Conservation (phyloP, 2,888 invertebrate genomes). For the Boloria euphrosyne region DNA sequence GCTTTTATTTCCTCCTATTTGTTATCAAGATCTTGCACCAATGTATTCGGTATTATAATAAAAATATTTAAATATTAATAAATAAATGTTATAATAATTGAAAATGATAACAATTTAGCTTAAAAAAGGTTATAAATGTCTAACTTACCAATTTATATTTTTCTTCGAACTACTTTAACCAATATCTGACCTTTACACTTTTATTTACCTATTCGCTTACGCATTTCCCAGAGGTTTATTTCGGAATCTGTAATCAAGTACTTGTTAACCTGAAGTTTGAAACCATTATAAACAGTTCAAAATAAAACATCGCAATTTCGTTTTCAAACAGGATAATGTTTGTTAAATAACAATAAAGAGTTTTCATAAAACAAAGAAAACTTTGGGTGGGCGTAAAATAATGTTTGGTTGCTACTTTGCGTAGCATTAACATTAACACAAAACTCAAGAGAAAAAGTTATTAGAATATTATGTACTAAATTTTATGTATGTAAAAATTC, state of each 20-base stretch:
- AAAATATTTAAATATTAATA: no score
- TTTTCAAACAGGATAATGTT: conserved; percentile 11
- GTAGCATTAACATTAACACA: not conserved
- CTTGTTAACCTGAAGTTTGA: conserved; percentile 10
- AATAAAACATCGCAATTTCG: conserved; percentile 1
- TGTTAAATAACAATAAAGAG: conserved; percentile 2
- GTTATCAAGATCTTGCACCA: no score
- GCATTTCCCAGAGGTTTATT: not conserved
- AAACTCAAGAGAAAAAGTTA: no score
- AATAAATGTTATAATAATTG: no score
- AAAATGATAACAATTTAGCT: no score
- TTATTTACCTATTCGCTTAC: conserved; percentile 5
- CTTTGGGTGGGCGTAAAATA: not conserved
- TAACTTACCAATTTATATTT: no score
- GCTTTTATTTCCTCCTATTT: no score
- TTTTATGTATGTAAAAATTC: no score
- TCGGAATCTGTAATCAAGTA: conserved; percentile 9
- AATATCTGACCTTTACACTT: conserved; percentile 11
- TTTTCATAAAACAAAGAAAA: conserved; percentile 10
- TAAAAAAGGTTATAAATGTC: no score
- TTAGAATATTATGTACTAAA: no score
- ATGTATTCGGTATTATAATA: no score
- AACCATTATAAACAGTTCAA: conserved; percentile 1
- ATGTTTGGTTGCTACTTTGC: not conserved
- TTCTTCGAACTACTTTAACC: conserved; percentile 12